phyloP scores from a whole-genome alignment of 2,113 vertebrate species.

The Irena cyanogastra region DNA sequence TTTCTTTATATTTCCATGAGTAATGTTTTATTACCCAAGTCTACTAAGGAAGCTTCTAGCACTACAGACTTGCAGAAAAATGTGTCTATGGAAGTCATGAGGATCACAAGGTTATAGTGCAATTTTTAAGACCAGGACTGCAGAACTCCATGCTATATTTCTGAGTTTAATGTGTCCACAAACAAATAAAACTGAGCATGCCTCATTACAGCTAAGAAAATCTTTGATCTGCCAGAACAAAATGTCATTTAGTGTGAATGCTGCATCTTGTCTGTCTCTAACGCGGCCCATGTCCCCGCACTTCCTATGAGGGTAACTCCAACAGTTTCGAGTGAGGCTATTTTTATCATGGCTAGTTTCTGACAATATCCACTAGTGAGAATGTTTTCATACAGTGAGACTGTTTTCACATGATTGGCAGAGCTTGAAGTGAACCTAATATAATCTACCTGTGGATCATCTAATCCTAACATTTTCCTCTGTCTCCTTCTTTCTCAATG shows the following conservation, averaged over 20 bases:
- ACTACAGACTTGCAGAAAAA: not conserved
- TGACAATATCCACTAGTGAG: not conserved
- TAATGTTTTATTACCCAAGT: not conserved
- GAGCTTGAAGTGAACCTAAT: not conserved
- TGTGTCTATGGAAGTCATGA: not conserved
- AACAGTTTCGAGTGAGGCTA: not conserved
- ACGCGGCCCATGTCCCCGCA: too few species aligned
- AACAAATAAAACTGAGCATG: not conserved
- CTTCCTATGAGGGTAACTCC: not conserved
- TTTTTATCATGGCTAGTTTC: not conserved
- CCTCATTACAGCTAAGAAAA: not conserved
- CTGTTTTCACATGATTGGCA: not conserved
- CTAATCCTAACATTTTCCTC: not conserved
- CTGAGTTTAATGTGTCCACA: not conserved
- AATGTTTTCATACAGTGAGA: not conserved
- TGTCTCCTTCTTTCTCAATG: not conserved
- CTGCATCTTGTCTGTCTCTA: not conserved
- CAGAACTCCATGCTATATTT: not conserved
- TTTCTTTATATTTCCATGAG: not conserved
- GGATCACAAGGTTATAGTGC: not conserved
- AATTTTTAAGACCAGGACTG: not conserved
- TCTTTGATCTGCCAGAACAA: not conserved
- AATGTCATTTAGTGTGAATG: not conserved
- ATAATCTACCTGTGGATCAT: not conserved
- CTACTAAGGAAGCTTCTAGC: not conserved